Percentiles rank a stretch among this genome's conserved stretches.
These are phyloP conservation scores for Orthonyx spaldingii DNA, from an alignment of 2,113 vertebrate genomes.

Conservation along the genomic window DNA sequence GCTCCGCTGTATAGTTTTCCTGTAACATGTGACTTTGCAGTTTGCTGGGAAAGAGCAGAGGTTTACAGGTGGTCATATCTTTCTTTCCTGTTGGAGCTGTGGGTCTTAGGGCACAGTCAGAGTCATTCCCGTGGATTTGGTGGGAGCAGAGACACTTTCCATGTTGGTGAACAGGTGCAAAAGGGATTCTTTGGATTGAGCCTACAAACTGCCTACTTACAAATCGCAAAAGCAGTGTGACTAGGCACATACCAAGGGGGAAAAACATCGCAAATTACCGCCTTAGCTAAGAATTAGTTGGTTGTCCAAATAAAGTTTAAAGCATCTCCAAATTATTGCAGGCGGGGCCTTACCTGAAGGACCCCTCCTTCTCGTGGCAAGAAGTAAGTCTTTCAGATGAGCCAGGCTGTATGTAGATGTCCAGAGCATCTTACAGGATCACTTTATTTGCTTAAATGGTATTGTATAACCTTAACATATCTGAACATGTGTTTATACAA, in stretches of 20 bases:
- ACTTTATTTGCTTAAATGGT: neutral
- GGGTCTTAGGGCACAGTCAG: neutral
- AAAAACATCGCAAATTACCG: neutral
- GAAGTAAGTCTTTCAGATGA: neutral
- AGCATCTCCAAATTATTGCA: neutral
- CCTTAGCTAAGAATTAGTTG: neutral
- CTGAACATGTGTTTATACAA: fast-evolving
- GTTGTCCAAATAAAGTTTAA: neutral
- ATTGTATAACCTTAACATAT: neutral
- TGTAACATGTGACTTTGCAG: neutral
- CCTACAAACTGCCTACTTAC: neutral
- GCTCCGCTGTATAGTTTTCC: fast-evolving
- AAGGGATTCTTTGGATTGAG: neutral
- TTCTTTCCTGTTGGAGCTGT: neutral
- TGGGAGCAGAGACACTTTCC: neutral
- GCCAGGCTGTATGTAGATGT: neutral
- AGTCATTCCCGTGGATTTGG: neutral
- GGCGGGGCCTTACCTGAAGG: neutral
- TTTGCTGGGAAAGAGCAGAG: neutral
- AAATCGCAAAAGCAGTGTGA: neutral
- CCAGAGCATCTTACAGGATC: neutral
- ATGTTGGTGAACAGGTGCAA: neutral
- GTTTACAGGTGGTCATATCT: neutral
- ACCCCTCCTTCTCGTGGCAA: neutral
- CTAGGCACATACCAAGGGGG: neutral